These are phyloP conservation scores for Carlito syrichta DNA, from an alignment of 2,113 vertebrate species.

Conservation along the genomic window DNA sequence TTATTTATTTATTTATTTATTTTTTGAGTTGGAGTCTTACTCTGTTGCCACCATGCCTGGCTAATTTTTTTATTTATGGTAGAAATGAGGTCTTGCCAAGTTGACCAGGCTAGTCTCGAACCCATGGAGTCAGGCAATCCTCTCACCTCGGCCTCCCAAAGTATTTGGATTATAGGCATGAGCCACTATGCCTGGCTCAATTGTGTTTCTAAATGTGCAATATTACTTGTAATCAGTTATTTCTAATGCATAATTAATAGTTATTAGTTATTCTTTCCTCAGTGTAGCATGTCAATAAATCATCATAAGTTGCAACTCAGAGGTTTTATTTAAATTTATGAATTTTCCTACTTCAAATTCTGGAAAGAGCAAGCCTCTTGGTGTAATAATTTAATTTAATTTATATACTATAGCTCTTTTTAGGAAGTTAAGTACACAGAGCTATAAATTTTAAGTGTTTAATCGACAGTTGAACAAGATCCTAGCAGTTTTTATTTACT, in stretches of 20 bases:
- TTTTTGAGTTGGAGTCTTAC: too few species aligned
- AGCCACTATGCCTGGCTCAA: too few species aligned
- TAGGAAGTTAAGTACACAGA: not conserved
- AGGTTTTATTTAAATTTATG: constrained; percentile 10
- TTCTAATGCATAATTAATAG: not conserved
- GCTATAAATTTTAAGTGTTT: too few species aligned
- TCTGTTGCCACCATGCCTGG: too few species aligned
- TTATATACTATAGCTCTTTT: not conserved
- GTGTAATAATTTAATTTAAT: not conserved
- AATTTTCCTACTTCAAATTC: not conserved
- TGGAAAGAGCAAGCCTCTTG: not conserved
- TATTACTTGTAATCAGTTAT: not conserved
- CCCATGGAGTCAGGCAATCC: too few species aligned
- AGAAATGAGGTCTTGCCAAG: too few species aligned
- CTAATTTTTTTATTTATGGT: too few species aligned
- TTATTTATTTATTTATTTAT: too few species aligned
- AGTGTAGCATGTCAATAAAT: not conserved
- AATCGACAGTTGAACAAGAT: not conserved
- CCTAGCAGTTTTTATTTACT: not conserved
- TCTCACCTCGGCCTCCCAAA: too few species aligned
- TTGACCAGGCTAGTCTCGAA: too few species aligned
- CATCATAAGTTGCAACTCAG: not conserved
- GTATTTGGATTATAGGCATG: too few species aligned
- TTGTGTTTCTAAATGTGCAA: not conserved
- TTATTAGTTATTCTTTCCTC: not conserved